Percentiles rank a stretch among this genome's conserved stretches.
Evolutionary conservation across 2,888 invertebrate genomes (phyloP).

Genomic region (Cosmia pyralina): DNA sequence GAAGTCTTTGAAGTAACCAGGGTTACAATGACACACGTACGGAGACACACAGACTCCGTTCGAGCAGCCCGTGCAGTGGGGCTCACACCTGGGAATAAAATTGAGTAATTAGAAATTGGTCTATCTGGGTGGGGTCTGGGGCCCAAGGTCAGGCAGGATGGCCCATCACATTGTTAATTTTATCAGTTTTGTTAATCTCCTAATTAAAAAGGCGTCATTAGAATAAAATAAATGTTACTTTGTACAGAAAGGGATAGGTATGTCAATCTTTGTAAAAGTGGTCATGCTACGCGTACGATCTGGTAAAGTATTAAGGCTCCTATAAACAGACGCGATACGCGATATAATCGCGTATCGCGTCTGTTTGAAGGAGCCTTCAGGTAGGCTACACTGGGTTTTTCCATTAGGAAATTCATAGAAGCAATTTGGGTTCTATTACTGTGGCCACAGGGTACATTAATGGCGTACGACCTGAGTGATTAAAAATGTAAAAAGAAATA

Average conservation of each 20-base stretch:
- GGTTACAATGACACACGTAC: slow-evolving; percentile 93
- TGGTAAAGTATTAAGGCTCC: neutral
- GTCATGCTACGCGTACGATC: neutral
- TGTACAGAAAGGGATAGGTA: neutral
- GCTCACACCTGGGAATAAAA: slow-evolving; percentile 85
- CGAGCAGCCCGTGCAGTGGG: slow-evolving; percentile 92
- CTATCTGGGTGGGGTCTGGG: neutral
- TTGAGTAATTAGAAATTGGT: neutral
- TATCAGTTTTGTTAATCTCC: neutral
- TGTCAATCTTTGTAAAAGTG: neutral
- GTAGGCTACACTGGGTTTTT: neutral
- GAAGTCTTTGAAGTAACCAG: slow-evolving; percentile 92
- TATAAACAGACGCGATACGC: too few species aligned
- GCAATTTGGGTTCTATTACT: neutral
- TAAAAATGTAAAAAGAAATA: neutral
- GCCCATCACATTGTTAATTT: neutral
- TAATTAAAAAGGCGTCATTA: neutral
- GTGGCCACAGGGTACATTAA: neutral
- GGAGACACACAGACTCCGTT: slow-evolving; percentile 94
- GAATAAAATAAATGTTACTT: neutral
- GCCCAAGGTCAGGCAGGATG: neutral
- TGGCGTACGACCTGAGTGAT: neutral
- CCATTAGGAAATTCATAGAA: neutral
- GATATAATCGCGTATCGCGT: too few species aligned
- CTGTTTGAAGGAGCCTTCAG: too few species aligned